Percentiles rank a stretch among this genome's conserved stretches.
These are phyloP conservation scores for Diploptera punctata DNA, from an alignment of 2,888 invertebrate genomes.

Conservation along the genomic window DNA sequence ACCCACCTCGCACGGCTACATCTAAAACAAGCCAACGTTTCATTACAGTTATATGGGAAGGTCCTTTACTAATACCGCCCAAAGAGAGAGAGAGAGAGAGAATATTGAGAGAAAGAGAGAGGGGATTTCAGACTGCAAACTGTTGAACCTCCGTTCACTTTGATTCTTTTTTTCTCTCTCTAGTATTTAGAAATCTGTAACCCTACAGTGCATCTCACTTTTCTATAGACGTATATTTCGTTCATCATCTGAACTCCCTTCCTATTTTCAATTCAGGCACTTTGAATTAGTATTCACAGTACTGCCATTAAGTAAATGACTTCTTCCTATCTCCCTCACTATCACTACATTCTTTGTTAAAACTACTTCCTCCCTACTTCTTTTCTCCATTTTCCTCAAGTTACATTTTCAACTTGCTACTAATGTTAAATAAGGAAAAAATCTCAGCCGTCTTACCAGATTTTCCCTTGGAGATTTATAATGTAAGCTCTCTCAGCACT, in stretches of 20 bases:
- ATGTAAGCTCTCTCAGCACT: no score
- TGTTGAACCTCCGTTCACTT: background rate
- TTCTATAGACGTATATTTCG: background rate
- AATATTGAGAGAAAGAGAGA: conserved; percentile 11
- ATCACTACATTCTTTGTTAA: background rate
- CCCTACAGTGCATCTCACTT: background rate
- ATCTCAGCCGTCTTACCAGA: no score
- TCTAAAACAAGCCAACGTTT: conserved; percentile 8
- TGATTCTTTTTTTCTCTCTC: background rate
- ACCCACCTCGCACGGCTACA: background rate
- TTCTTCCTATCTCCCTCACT: conserved; percentile 14
- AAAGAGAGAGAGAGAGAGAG: no score
- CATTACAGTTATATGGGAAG: background rate
- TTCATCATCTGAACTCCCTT: conserved; percentile 1
- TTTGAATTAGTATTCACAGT: conserved; percentile 38
- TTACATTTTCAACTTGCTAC: no score
- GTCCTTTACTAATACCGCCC: background rate
- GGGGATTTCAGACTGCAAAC: background rate
- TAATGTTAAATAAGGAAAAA: no score
- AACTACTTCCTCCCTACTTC: no score
- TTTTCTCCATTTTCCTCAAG: no score
- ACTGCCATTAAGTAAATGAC: conserved; percentile 41
- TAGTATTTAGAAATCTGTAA: background rate
- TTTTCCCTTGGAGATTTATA: no score
- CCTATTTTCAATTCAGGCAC: conserved; percentile 18